A percentile compares a stretch with the other conserved stretches of the same genome.
phyloP scores from a whole-genome alignment of 2,797 vertebrate genomes.

The Coracias cyanogaster region DNA sequence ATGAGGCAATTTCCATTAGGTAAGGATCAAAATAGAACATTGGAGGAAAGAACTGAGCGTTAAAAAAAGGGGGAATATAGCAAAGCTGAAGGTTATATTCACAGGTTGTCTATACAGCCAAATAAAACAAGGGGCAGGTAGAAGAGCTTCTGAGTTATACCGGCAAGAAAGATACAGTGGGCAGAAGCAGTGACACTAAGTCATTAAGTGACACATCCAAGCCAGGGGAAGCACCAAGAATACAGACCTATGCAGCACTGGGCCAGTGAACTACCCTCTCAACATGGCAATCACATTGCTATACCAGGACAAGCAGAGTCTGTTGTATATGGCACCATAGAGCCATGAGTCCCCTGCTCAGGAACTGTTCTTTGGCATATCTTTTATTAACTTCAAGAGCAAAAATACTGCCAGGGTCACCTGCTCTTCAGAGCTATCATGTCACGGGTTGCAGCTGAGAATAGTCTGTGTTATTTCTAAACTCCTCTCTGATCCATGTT shows the following conservation, averaged over 20 bases:
- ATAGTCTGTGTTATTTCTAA: background rate
- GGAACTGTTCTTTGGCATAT: background rate
- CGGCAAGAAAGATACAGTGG: background rate
- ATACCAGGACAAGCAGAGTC: background rate
- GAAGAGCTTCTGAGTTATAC: background rate
- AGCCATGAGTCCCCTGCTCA: background rate
- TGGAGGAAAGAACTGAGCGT: background rate
- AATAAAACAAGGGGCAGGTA: background rate
- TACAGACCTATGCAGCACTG: background rate
- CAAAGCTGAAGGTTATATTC: background rate
- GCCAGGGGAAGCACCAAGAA: background rate
- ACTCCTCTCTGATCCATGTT: background rate
- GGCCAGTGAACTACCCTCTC: background rate
- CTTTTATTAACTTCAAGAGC: background rate
- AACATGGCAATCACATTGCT: rapidly evolving
- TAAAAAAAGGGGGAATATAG: background rate
- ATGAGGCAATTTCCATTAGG: background rate
- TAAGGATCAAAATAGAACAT: background rate
- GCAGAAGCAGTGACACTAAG: background rate
- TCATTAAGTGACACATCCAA: background rate
- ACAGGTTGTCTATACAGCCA: background rate
- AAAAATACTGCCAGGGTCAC: background rate
- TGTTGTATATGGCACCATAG: background rate
- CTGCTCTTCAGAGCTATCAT: background rate
- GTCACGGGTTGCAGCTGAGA: background rate